Evolutionary conservation across 2,888 invertebrate genomes (phyloP), one percentile per base, ranked within the genome.

Genomic region (Argyresthia albistria): DNA sequence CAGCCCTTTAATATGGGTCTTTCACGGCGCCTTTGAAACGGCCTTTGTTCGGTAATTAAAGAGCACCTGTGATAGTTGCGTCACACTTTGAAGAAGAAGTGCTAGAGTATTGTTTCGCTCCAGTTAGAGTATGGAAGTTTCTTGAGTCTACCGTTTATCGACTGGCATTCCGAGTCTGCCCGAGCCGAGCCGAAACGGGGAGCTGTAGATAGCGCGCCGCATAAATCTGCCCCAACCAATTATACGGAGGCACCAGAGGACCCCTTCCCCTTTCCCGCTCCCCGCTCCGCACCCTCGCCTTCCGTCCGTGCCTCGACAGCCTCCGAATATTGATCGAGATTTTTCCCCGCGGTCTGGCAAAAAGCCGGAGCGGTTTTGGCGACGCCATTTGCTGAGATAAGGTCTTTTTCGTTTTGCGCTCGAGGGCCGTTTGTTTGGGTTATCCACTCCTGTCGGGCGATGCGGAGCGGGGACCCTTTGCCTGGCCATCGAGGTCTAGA

Each of bases 321-420:
- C 69, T 70, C 72, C 69, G 71, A 77, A 80, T 83, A 83, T 84
- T 80, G 84, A 83, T 81, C 80, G 71, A 64, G 70, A 73, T 73
- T 76, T 80, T 78, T 78, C 77, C 69, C 63, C 51, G 51, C 51
- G 43, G 35, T 45, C 43, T 45, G 62, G 55, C 64, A 67, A 71
- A 76, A 77, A 78, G 71, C 66, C 67, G 61, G 66, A 61, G 61
- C 65, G 60, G 56, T 25, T 25, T 25, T 6, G 58, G 57, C 61
- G 69, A 71, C 75, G 77, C 80, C 79, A 77, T 78, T 75, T 77
- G 73, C 60, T 54, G 57, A 70, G 77, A 76, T 77, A 78, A 75
- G 63, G 64, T 65, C 69, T 72, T 76, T 69, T 77, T 76, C 72
- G 62, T 79, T 78, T 78, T 77, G 62, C 14, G 43, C 48, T 43